Evolutionary conservation across 2,113 vertebrate species (phyloP).

Genomic region (Passer domesticus): DNA sequence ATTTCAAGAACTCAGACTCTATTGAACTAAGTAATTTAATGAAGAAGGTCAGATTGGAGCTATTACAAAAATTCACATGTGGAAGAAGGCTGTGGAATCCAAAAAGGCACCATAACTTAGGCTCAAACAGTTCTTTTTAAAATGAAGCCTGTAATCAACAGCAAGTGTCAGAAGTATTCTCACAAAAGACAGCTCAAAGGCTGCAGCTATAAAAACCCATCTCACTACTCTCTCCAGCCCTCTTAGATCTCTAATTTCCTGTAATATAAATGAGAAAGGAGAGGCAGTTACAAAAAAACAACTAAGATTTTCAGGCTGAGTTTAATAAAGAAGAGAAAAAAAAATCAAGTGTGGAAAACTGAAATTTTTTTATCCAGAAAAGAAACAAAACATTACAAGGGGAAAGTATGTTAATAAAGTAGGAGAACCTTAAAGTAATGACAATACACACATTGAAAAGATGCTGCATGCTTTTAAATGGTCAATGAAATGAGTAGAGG

Average conservation of each 20-base stretch:
- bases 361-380: not conserved
- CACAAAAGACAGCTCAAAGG: not conserved
- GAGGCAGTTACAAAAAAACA: not conserved
- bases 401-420: not conserved
- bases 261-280: not conserved
- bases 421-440: not conserved
- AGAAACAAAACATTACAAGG: not conserved
- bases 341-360: not conserved
- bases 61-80: slow-evolving; percentile 34
- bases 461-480: not conserved
- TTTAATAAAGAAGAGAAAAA: not conserved
- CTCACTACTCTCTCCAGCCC: not conserved
- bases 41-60: slow-evolving; percentile 25
- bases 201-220: not conserved
- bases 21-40: not conserved
- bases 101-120: not conserved
- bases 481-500: not conserved
- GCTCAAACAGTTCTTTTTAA: not conserved
- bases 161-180: not conserved
- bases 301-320: not conserved
- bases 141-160: not conserved
- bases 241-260: not conserved
- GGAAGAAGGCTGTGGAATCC: slow-evolving; percentile 24
- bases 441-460: not conserved
- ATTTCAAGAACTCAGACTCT: slow-evolving; percentile 16